Base-by-base conservation (phyloP, 2,888 invertebrate species). In the Chymomyza caudatula region DNA sequence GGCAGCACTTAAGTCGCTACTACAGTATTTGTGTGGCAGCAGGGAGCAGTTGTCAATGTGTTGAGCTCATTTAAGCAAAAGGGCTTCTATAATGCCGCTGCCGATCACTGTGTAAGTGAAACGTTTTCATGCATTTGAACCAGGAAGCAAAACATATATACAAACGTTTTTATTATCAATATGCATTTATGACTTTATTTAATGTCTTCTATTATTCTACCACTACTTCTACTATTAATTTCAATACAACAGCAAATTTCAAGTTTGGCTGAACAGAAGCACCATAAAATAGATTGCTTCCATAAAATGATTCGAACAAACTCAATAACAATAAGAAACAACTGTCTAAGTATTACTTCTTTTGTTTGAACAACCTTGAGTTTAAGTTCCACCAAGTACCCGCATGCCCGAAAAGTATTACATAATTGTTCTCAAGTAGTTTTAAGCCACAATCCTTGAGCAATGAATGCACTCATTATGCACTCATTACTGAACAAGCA, bases 391-490 rank as follows among this genome's bases (percentile, higher is more conserved):
- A 37, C 29, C 8, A 37, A 11, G 29, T 37, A 37, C 29, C 29
- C 29, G 29, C 29, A 37, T 37, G 29, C 29, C 29, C 8, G 29
- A 37, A 37, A 25, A 37, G 11, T 37, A 11, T 11, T 37, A 11
- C 29, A 57, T 69, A 72, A 75, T 80, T 83, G 84, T 84, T 81
- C 81, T 81, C 69, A 60, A 60, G 58, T 63, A 75, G 60, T 20
- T 63, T 70, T 60, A 73, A 74, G 65, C 23, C 37, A 52, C 23
- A 77, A 75, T 84, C 80, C 80, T 84, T 84, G 80, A 77, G 68
- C 55, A 65, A 63, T 54, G 66, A 69, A 73, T 62, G 65, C 69
- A 62, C 62, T 70, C 67, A 73, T 75, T 75, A 67, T 73, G 69
- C 19, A 44, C 55, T 71, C 37, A 47, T 47, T 55, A 37, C 29